Evolutionary conservation across 2,113 vertebrate species (phyloP), one percentile per base, ranked within the genome.

Genomic region (Pithys albifrons): DNA sequence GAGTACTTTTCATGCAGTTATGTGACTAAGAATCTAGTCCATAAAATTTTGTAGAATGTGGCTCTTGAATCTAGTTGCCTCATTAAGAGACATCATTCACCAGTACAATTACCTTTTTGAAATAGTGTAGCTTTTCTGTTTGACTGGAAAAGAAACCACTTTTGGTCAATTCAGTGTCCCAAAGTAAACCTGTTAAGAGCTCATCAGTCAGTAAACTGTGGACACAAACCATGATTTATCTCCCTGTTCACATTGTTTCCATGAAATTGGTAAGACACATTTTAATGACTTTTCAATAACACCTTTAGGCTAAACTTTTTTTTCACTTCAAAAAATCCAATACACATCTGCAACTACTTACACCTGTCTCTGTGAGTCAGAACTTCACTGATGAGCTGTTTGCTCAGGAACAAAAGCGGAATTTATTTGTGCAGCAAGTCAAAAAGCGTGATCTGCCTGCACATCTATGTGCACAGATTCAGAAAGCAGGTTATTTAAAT

Each of bases 231-330:
- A 23, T 55, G 57, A 94, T 35, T 66, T 91, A 89, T 51, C 31
- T 91, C 28, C 52, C 39, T 71, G 43, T 81, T 88, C 33, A 57
- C 59, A 59, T 64, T 46, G 19, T 77, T 95, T 77, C 33, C 57
- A 41, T 84, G 61, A 84, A 88, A 83, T 58, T 51, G 48, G 59
- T 89, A 65, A 85, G 66, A 23, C 45, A 41, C 37, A 52, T 52
- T 83, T 95, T 94, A 85, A 77, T 93, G 61, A 72, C 59, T 91
- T 93, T 85, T 94, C 85, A 95, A 54, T 86, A 90, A 64, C 46
- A 81, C 49, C 69, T 90, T 91, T 59, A 90, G 75, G 69, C 82
- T 88, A 95, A 81, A 72, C 67, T 91, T 78, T 91, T 88, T 41
- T 85, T 89, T 55, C 37, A 77, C 65, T 90, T 95, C 17, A 89